Percentiles rank a stretch among this genome's conserved stretches.
Evolutionary conservation across 1,140 invertebrate genomes (phyloP).

Genomic region (Leucophenga varia): DNA sequence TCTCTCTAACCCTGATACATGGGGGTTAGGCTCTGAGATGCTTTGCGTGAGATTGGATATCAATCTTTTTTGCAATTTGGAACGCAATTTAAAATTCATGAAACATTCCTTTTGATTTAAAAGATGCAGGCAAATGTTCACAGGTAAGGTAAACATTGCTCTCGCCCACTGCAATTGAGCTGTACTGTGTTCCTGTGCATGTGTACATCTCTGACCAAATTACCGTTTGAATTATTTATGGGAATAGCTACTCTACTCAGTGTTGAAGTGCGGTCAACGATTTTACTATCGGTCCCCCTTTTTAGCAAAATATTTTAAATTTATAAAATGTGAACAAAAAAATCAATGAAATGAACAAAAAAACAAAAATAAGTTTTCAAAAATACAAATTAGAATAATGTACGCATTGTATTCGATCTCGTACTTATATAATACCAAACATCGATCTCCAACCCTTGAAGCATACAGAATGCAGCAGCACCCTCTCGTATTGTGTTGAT

Average conservation of each 20-base stretch:
- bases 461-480: too few species aligned
- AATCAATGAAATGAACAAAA: too few species aligned
- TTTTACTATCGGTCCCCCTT: too few species aligned
- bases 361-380: too few species aligned
- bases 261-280: too few species aligned
- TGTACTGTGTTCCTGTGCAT: slow-evolving; percentile 5
- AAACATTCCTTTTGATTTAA: slow-evolving; percentile 52
- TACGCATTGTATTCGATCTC: too few species aligned
- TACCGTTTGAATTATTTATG: slow-evolving; percentile 54
- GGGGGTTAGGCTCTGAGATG: slow-evolving; percentile 6
- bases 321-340: too few species aligned
- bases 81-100: slow-evolving; percentile 55
- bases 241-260: too few species aligned
- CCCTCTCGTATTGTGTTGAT: slow-evolving; percentile 36
- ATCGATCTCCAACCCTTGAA: background rate
- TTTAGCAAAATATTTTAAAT: too few species aligned
- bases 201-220: slow-evolving; percentile 24
- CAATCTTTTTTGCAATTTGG: slow-evolving; percentile 54
- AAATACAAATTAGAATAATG: too few species aligned
- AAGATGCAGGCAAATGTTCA: slow-evolving; percentile 50
- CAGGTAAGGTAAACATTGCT: slow-evolving; percentile 15
- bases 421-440: background rate
- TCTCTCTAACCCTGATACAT: too few species aligned
- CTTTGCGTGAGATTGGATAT: slow-evolving; percentile 55
- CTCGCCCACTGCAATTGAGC: too few species aligned